Evolutionary conservation across 1,140 invertebrate genomes (phyloP).

Genomic region (Lordiphosa collinella): DNA sequence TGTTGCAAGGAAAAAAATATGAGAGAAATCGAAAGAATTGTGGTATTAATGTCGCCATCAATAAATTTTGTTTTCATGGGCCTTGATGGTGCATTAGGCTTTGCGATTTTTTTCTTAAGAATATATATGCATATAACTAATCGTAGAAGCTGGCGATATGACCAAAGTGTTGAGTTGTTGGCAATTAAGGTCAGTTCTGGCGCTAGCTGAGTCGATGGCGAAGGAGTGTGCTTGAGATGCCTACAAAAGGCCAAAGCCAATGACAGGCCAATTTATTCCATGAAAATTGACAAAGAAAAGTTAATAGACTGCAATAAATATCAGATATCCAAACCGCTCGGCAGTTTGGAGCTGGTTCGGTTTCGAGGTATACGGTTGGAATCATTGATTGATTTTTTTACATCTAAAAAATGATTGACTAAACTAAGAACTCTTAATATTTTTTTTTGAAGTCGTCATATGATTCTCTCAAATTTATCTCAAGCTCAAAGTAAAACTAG

Average conservation of each 20-base stretch:
- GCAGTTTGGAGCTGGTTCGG: too few relatives aligned
- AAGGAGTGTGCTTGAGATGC: constrained; percentile 15
- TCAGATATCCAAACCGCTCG: too few relatives aligned
- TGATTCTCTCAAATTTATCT: too few relatives aligned
- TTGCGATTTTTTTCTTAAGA: constrained; percentile 18
- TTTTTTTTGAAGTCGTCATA: too few relatives aligned
- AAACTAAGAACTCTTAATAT: too few relatives aligned
- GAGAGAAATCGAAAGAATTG: constrained; percentile 40
- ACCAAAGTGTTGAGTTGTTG: constrained; percentile 63
- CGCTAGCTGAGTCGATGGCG: constrained; percentile 21
- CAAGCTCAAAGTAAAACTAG: too few relatives aligned
- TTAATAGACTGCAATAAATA: too few relatives aligned
- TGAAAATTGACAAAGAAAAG: too few relatives aligned
- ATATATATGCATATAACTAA: constrained; percentile 33
- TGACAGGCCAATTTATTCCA: constrained; percentile 7
- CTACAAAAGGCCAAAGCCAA: constrained; percentile 11
- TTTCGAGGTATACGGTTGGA: too few relatives aligned
- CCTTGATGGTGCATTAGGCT: constrained; percentile 69
- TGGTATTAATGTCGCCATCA: constrained; percentile 71
- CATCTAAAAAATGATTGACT: too few relatives aligned
- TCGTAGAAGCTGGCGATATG: constrained; percentile 57
- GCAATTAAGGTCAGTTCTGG: constrained; percentile 64
- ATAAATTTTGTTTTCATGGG: constrained; percentile 67
- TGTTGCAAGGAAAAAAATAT: constrained; percentile 2
- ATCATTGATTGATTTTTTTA: too few relatives aligned